A percentile compares a stretch with the other conserved stretches of the same genome.
Conservation (phyloP, 1,140 invertebrate genomes). For the Euwallacea similis region DNA sequence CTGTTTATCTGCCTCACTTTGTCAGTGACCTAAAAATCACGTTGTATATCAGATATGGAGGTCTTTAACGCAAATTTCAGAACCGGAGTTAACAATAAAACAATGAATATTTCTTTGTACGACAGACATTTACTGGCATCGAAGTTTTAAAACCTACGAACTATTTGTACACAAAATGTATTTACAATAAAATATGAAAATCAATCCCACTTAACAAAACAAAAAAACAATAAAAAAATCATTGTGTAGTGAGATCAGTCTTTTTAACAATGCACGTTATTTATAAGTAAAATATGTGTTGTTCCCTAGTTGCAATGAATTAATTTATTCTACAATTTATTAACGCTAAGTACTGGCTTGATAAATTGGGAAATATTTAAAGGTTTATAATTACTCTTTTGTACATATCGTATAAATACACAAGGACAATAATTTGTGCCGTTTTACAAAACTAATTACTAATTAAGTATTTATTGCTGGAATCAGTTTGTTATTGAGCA, state of each 20-base stretch:
- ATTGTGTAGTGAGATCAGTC: constrained; percentile 41
- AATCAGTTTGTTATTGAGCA: not conserved
- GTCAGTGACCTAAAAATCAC: too few relatives aligned
- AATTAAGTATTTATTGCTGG: not conserved
- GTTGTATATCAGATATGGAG: too few relatives aligned
- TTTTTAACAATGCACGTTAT: constrained; percentile 35
- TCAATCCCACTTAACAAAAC: constrained; percentile 33
- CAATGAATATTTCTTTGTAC: not conserved
- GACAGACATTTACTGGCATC: constrained; percentile 39
- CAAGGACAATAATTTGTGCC: not conserved
- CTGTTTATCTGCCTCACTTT: too few relatives aligned
- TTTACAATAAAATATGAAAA: constrained; percentile 41
- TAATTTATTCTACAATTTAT: constrained; percentile 1
- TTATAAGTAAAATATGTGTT: constrained; percentile 5
- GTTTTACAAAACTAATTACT: constrained; percentile 1
- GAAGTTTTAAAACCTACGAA: constrained; percentile 27
- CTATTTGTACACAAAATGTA: constrained; percentile 28
- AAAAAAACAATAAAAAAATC: constrained; percentile 24
- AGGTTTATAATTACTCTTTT: not conserved
- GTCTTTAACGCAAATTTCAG: not conserved
- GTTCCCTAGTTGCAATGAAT: not conserved
- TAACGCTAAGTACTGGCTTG: constrained; percentile 40
- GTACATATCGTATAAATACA: not conserved
- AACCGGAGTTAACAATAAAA: not conserved
- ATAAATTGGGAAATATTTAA: not conserved